A percentile compares a stretch with the other conserved stretches of the same genome.
Conservation (phyloP, 2,888 invertebrate genomes). For the Plagiodera versicolora region DNA sequence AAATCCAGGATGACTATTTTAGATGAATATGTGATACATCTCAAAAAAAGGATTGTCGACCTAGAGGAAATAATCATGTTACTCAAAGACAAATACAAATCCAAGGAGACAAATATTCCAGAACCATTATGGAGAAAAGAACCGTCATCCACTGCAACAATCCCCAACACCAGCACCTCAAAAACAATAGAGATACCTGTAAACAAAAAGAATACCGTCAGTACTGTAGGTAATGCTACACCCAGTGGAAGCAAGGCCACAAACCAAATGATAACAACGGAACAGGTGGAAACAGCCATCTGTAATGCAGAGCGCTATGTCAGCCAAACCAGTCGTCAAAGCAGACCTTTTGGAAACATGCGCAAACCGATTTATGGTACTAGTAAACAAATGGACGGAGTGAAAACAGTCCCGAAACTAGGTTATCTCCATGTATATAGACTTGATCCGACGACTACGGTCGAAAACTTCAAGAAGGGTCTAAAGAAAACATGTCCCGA, state of each 20-base stretch:
- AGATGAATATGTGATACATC: background rate
- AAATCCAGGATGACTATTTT: too few relatives aligned
- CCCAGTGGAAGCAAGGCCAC: too few relatives aligned
- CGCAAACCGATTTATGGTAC: background rate
- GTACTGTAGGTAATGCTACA: too few relatives aligned
- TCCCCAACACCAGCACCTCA: too few relatives aligned
- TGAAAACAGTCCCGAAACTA: background rate
- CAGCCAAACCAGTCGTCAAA: background rate
- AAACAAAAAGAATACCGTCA: too few relatives aligned
- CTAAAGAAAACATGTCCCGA: too few relatives aligned
- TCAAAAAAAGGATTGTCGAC: background rate
- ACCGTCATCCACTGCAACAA: background rate
- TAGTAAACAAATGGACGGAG: background rate
- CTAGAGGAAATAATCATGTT: background rate
- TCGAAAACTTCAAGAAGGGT: background rate
- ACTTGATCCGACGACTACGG: background rate
- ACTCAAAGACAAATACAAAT: too few relatives aligned
- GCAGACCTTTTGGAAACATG: background rate
- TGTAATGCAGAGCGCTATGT: background rate
- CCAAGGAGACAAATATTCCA: too few relatives aligned
- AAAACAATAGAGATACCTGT: too few relatives aligned
- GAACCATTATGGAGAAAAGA: too few relatives aligned
- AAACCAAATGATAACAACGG: too few relatives aligned
- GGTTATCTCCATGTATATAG: background rate
- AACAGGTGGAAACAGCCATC: background rate